Evolutionary conservation across 2,888 invertebrate genomes (phyloP).

Genomic region (Linnaemya tessellans): DNA sequence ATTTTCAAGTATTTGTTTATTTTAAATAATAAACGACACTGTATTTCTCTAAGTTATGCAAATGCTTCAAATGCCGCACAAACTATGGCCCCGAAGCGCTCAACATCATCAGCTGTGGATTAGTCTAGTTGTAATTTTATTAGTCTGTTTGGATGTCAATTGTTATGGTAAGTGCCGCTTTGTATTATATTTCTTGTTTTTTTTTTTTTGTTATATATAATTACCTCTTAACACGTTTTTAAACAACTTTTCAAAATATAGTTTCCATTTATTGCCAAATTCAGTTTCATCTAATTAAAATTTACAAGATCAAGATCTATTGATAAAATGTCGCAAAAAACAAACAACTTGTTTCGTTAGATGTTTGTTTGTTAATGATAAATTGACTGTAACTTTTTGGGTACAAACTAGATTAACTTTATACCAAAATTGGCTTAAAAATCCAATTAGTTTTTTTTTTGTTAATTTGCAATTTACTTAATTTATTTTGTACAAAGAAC

Average conservation of each 20-base stretch:
- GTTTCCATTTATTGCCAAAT: not conserved
- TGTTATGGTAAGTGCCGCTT: slow-evolving; percentile 75
- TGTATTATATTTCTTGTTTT: not conserved
- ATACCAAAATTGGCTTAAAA: slow-evolving; percentile 69
- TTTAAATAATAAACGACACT: not conserved
- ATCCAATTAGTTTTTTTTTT: slow-evolving; percentile 68
- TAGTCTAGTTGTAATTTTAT: slow-evolving; percentile 71
- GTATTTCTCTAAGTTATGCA: slow-evolving; percentile 52
- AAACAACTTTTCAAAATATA: not conserved
- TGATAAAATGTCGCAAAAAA: slow-evolving; percentile 1
- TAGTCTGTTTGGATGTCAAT: slow-evolving; percentile 75
- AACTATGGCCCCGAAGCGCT: slow-evolving; percentile 42
- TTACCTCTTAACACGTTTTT: not conserved
- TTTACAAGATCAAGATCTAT: slow-evolving; percentile 55
- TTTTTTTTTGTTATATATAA: not conserved
- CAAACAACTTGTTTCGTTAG: slow-evolving; percentile 27
- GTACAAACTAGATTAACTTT: slow-evolving; percentile 47
- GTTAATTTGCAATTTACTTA: slow-evolving; percentile 33
- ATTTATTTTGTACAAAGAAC: slow-evolving; percentile 37
- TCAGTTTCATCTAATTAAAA: slow-evolving; percentile 36
- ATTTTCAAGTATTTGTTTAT: slow-evolving; percentile 32
- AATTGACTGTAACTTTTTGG: slow-evolving; percentile 27
- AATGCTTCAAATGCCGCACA: slow-evolving; percentile 51
- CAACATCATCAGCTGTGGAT: slow-evolving; percentile 57
- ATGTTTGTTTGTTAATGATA: slow-evolving; percentile 21